These are phyloP conservation scores for Corythornis madagascariensis DNA, from an alignment of 2,113 vertebrate species.

Conservation along the genomic window DNA sequence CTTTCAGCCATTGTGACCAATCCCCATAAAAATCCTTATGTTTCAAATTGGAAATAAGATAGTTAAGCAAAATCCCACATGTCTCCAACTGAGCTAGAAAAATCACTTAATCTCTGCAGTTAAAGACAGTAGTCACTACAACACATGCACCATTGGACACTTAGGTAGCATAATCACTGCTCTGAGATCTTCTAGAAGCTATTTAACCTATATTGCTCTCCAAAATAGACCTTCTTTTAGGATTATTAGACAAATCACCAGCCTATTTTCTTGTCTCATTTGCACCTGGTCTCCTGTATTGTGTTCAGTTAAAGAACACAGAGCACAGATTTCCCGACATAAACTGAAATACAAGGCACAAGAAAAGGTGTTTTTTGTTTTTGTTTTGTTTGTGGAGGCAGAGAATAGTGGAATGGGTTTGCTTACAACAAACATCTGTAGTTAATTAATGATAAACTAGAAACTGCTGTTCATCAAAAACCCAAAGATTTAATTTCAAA, in stretches of 20 bases:
- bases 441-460: background rate
- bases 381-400: background rate
- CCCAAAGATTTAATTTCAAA: background rate
- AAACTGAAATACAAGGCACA: background rate
- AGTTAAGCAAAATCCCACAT: background rate
- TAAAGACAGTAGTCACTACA: background rate
- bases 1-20: background rate
- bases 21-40: background rate
- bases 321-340: background rate
- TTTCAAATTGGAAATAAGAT: background rate
- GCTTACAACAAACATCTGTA: background rate
- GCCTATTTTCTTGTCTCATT: background rate
- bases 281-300: background rate
- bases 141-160: background rate
- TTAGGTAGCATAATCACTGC: background rate
- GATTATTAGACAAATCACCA: background rate
- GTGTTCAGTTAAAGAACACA: background rate
- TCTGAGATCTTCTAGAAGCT: background rate
- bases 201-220: background rate
- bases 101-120: background rate
- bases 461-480: background rate
- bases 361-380: background rate
- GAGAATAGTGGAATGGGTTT: background rate
- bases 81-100: background rate
- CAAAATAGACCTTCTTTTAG: background rate